Evolutionary conservation across 2,888 invertebrate genomes (phyloP), one percentile per base, ranked within the genome.

Genomic region (Drosophila mayaguana): DNA sequence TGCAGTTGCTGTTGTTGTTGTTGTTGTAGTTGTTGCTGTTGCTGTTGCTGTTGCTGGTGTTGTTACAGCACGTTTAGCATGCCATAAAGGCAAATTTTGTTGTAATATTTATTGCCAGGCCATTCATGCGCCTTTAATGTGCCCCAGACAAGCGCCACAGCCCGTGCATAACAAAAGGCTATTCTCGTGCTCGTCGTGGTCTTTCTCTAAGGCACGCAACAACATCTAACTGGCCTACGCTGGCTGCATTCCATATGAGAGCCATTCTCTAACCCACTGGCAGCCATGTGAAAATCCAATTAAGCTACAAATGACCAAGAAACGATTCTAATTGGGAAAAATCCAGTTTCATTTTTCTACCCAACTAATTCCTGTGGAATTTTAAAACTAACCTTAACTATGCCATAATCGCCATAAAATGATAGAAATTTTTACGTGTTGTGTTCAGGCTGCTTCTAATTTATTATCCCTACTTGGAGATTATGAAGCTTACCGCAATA

Each of bases 41-140:
- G n/a, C n/a, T 45, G 16, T 22, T 59, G 75, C 34, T 63, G 55
- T 16, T 54, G 56, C 14, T 59, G 72, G 18, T 53, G 51, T 42
- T 63, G 76, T 42, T 63, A 59, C 63, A 70, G 69, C 84, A 72
- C 83, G 83, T 75, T 84, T 84, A 88, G 84, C 88, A 88, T 84
- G 89, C 86, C 84, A 84, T 81, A 86, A 83, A 88, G 86, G 87
- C 88, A 77, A 86, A 86, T 80, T 80, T 83, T 81, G 77, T 78
- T 67, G 71, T 83, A 86, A 88, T 84, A 84, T 84, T 88, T 84
- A 84, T 88, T 79, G 88, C 88, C 84, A 78, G 86, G 87, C 84
- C 88, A 87, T 86, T 79, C 88, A 89, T 89, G 89, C 75, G 82
- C 78, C 89, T 89, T 84, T 89, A 86, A 86, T 86, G 89, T 87